phyloP scores from a whole-genome alignment of 1,140 invertebrate genomes.

The Trichonephila clavata region DNA sequence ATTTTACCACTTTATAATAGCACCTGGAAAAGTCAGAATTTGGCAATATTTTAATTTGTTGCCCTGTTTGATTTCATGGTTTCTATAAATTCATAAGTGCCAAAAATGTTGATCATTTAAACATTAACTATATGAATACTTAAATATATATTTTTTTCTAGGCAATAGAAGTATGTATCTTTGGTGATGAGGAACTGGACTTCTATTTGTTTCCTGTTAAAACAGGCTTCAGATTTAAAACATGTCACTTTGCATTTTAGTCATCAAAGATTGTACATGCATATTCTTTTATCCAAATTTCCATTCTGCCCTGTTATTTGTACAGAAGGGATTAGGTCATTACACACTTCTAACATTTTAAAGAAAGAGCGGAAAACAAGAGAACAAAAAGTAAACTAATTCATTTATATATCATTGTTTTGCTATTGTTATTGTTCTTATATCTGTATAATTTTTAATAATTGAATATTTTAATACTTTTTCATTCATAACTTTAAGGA shows the following conservation, averaged over 20 bases:
- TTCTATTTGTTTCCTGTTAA: neutral
- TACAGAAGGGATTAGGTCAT: neutral
- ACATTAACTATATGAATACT: neutral
- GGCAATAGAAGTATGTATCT: neutral
- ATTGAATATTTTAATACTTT: no score
- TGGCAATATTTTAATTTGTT: no score
- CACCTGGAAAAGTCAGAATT: no score
- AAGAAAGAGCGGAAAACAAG: conserved; percentile 82
- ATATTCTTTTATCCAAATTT: neutral
- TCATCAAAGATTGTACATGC: neutral
- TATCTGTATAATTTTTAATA: neutral
- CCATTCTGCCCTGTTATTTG: neutral
- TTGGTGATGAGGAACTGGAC: neutral
- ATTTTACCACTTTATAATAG: no score
- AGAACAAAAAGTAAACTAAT: conserved; percentile 81
- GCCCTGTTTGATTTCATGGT: no score
- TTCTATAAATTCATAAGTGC: neutral
- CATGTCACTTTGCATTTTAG: neutral
- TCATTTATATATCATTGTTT: neutral
- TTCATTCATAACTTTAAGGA: no score
- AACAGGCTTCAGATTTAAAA: neutral
- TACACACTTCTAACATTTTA: conserved; percentile 39
- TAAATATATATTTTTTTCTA: neutral
- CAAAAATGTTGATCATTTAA: neutral
- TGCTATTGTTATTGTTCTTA: conserved; percentile 72